Base-by-base conservation (phyloP, 1,140 invertebrate genomes). In the Drosophila persimilis region DNA sequence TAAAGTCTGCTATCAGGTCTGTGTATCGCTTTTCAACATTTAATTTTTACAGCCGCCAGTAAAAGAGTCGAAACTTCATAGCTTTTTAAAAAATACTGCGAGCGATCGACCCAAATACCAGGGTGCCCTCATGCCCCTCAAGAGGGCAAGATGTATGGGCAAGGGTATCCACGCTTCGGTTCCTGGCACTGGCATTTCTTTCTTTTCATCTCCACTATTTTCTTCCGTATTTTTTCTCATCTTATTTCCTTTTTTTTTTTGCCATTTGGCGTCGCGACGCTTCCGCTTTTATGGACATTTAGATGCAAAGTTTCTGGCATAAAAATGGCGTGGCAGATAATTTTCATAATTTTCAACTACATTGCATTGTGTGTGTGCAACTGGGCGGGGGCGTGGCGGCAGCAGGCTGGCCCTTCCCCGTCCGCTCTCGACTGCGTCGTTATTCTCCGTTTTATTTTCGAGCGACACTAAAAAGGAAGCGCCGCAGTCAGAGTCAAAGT, bases 271-370 rank as follows among this genome's bases (percentile, higher is more conserved):
- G 73, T 73, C 50, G 72, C 51, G 58, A 53, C 75, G 64, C 65
- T 85, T 80, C 69, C 80, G 73, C 80, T 85, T 85, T 85, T 85
- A 85, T 85, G 77, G 77, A 85, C 81, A 85, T 85, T 85, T 85
- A 85, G 80, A 85, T 85, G 81, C 81, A 85, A 85, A 85, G 81
- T 85, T 85, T 80, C 80, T 85, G 81, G 81, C 81, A 85, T 85
- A 80, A 80, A 85, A 85, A 85, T 85, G 77, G 80, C 77, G 80
- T 80, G 77, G 73, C 73, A 85, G 69, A 85, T 85, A 85, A 85
- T 85, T 85, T 85, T 85, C 81, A 85, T 85, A 85, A 85, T 85
- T 85, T 85, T 85, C 81, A 85, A 85, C 81, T 85, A 80, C 80
- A 80, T 85, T 85, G 80, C 81, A 80, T 85, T 85, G 80, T 84